Evolutionary conservation across 2,113 vertebrate species (phyloP), one percentile per base, ranked within the genome.

Genomic region (Himantopus leucocephalus): DNA sequence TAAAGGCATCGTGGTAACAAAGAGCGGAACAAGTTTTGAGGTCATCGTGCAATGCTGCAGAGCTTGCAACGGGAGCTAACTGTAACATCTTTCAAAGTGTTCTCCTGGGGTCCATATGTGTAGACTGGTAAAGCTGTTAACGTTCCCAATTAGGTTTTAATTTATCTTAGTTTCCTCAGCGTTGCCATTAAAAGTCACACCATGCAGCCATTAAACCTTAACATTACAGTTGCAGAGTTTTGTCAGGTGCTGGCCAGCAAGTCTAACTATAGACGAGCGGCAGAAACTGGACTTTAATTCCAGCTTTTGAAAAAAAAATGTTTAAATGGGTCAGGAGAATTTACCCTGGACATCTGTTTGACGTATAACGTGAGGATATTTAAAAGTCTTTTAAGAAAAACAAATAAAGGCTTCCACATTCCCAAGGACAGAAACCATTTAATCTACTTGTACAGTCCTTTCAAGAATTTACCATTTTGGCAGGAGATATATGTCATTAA

Each of bases 321-420:
- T 97, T 98, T 98, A 92, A 98, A 97, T 94, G 98, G 98, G 98
- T 99, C 98, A 98, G 89, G 93, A 98, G 94, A 97, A 95, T 98
- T 99, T 98, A 98, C 98, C 98, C 98, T 97, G 98, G 97, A 98
- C 99, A 99, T 99, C 99, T 99, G 99, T 98, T 99, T 95, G 98
- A 98, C 90, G 98, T 99, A 99, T 98, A 99, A 98, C 58, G 27
- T 12, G n/a, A 93, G 86, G 96, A 88, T 97, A 95, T 98, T 98
- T 97, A 67, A 97, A 99, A 98, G 98, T 98, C 97, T 98, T 98
- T 98, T 98, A 98, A 98, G 98, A 98, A 98, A 97, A 98, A 98
- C 95, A 99, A 98, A 98, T 96, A 98, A 98, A 98, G 96, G 73
- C 96, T 98, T 98, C 98, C 97, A 97, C 97, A 96, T 97, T 98